Conservation (phyloP, 1,140 invertebrate genomes). For the Eufriesea mexicana region DNA sequence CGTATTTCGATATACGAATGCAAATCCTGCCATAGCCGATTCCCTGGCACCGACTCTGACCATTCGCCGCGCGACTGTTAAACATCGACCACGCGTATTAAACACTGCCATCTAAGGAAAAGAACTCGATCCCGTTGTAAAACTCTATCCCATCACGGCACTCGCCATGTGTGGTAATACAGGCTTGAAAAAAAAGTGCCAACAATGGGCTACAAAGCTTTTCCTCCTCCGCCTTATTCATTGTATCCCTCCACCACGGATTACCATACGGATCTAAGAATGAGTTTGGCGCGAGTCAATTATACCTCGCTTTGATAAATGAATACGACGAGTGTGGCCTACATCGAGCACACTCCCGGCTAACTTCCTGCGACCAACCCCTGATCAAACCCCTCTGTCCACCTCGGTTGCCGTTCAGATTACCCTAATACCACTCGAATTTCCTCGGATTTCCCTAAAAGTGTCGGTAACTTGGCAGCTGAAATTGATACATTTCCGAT, state of each 20-base stretch:
- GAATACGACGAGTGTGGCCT: not conserved
- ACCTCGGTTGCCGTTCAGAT: too few relatives aligned
- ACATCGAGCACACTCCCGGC: not conserved
- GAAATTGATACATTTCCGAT: slow-evolving; percentile 21
- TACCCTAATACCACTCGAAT: too few relatives aligned
- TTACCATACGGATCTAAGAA: slow-evolving; percentile 22
- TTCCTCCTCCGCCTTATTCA: slow-evolving; percentile 24
- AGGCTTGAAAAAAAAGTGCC: not conserved
- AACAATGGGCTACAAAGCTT: slow-evolving; percentile 27
- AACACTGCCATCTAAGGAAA: not conserved
- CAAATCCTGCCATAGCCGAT: too few relatives aligned
- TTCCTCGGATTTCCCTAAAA: slow-evolving; percentile 2
- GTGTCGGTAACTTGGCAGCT: slow-evolving; percentile 25
- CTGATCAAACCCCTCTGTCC: not conserved
- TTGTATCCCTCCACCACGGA: not conserved
- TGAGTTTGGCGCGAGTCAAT: not conserved
- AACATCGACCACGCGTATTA: not conserved
- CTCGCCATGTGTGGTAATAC: not conserved
- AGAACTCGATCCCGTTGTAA: not conserved
- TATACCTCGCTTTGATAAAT: slow-evolving; percentile 4
- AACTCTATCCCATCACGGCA: not conserved
- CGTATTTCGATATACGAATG: too few relatives aligned
- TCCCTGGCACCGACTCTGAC: too few relatives aligned
- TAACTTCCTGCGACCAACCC: not conserved
- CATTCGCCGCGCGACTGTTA: too few relatives aligned